These are phyloP conservation scores for Melipona beecheii DNA, from an alignment of 2,888 invertebrate species.

Conservation along the genomic window DNA sequence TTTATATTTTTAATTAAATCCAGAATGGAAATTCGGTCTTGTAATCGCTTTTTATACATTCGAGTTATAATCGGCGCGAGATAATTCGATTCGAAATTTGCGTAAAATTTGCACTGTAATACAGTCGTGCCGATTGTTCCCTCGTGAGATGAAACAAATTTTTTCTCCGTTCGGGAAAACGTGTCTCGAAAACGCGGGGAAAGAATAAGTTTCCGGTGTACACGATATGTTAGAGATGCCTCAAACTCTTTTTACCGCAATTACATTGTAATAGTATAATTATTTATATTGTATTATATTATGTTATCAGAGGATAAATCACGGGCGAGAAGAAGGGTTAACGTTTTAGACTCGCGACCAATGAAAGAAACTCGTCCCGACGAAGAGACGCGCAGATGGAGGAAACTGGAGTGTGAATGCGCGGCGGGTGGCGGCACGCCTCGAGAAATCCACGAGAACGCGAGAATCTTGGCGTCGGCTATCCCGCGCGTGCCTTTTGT, in stretches of 20 bases:
- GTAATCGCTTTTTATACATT: conserved; percentile 20
- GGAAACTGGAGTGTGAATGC: conserved; percentile 11
- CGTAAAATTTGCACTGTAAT: not conserved
- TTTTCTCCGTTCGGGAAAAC: not conserved
- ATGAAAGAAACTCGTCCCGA: conserved; percentile 23
- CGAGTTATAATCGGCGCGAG: not conserved
- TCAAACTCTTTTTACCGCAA: too few relatives aligned
- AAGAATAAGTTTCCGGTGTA: not conserved
- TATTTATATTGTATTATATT: too few relatives aligned
- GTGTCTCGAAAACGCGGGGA: not conserved
- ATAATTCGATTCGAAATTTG: conserved; percentile 3
- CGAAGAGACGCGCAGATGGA: conserved; percentile 9
- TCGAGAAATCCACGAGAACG: conserved; percentile 4
- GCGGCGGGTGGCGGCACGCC: not conserved
- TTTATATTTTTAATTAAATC: conserved; percentile 35
- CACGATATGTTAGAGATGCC: not conserved
- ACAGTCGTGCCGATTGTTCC: not conserved
- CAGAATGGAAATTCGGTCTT: not conserved
- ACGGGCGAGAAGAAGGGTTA: conserved; percentile 28
- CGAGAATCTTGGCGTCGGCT: conserved; percentile 34
- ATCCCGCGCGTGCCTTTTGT: conserved; percentile 36
- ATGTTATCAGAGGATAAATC: conserved; percentile 40
- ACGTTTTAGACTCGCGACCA: not conserved
- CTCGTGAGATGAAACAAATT: not conserved
- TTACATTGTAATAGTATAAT: too few relatives aligned